Evolutionary conservation across 2,797 vertebrate genomes (phyloP), one percentile per base, ranked within the genome.

Genomic region (Scolopax rusticola): DNA sequence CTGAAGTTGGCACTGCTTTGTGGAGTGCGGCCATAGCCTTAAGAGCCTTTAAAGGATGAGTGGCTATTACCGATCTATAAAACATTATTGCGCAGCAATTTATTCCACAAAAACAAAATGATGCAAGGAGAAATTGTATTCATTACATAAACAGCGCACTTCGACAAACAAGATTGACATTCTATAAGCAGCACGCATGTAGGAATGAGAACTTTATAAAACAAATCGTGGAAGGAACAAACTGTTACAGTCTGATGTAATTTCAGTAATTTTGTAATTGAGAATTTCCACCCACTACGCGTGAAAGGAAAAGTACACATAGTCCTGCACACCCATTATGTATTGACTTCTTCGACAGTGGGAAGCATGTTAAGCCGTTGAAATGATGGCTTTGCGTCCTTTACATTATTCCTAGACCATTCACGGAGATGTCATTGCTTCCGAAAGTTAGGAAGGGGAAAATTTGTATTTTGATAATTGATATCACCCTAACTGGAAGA

Each of bases 211-310:
- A 84, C 69, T 85, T 92, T 74, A 88, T 73, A 78, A 96, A 95
- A 88, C 79, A 94, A 80, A 59, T 65, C 28, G 33, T 77, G 74
- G 74, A 92, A 91, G 90, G 95, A 97, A 97, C 91, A 96, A 89
- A 93, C 75, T 89, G 94, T 97, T 96, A 90, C 65, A 64, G 70
- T 57, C 65, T 82, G 82, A 92, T 79, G 77, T 74, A 82, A 91
- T 93, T 84, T 89, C 54, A 84, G 91, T 84, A 36, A 84, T 95
- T 85, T 89, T 94, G 87, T 93, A 86, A 78, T 45, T 80, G 88
- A 67, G 93, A 97, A 95, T 97, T 97, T 97, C 95, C 95, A 96
- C 91, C 89, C 86, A 90, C 82, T 78, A 60, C 3, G 47, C 20
- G 4, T 85, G 93, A 95, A 90, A 89, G 53, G 69, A 94, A 95